These are phyloP conservation scores for Aplysina aerophoba DNA, from an alignment of 37 sponge, comb jelly and placozoan genomes.

Conservation along the genomic window DNA sequence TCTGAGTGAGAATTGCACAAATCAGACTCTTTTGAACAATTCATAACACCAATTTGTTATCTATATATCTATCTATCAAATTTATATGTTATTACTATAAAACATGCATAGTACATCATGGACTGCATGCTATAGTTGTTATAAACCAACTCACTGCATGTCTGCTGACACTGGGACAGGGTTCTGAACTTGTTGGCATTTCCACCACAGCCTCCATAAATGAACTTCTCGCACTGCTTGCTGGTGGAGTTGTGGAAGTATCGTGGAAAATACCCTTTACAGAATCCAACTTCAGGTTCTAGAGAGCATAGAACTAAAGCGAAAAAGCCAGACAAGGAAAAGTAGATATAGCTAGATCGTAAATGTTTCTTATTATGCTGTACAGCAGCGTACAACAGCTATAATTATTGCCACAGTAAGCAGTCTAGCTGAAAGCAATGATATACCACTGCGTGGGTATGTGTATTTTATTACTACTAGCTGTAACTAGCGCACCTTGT, in stretches of 20 bases:
- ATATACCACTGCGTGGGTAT: background rate
- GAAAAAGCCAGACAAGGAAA: no score
- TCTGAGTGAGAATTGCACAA: background rate
- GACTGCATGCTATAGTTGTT: no score
- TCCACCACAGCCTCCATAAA: background rate
- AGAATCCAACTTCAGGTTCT: background rate
- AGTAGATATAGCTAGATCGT: no score
- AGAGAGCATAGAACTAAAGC: background rate
- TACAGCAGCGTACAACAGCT: no score
- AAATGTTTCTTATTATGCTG: no score
- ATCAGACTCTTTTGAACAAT: background rate
- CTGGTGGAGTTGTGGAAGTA: background rate
- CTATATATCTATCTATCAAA: no score
- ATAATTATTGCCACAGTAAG: no score
- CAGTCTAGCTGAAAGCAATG: no score
- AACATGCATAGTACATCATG: no score
- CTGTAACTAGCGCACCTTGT: background rate
- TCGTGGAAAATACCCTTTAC: background rate
- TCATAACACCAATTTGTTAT: background rate
- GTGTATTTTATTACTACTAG: background rate
- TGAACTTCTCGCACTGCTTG: background rate
- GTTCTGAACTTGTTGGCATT: background rate
- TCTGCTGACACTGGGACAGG: background rate
- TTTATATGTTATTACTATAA: background rate
- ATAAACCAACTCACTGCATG: constrained; percentile 7